phyloP scores from a whole-genome alignment of 1,140 invertebrate genomes.

The Drosophila orena region DNA sequence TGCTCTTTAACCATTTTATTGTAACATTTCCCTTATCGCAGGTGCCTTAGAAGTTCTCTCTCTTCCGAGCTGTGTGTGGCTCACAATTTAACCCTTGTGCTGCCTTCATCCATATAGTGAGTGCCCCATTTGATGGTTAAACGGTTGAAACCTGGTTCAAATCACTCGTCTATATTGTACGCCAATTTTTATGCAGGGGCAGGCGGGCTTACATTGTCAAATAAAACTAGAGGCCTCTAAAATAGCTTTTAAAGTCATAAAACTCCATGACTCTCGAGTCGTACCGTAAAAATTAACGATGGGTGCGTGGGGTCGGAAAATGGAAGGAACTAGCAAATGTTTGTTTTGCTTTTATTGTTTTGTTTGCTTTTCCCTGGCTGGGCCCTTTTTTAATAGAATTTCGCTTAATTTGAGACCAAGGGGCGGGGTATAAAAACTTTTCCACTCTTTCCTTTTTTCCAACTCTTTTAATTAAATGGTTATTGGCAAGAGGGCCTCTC shows the following conservation, averaged over 20 bases:
- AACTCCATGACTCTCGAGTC: conserved; percentile 77
- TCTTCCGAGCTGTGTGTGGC: conserved; percentile 40
- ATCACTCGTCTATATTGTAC: conserved; percentile 58
- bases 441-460: conserved; percentile 46
- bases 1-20: conserved; percentile 81
- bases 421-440: conserved; percentile 53
- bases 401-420: conserved; percentile 75
- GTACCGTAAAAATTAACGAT: conserved; percentile 78
- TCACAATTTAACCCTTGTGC: conserved; percentile 38
- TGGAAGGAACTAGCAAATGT: conserved; percentile 42
- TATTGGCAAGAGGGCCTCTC: conserved; percentile 53
- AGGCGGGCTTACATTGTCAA: conserved; percentile 64
- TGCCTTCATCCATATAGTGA: conserved; percentile 32
- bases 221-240: conserved; percentile 81
- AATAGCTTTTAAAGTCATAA: conserved; percentile 84
- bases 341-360: conserved; percentile 71
- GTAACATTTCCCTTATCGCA: conserved; percentile 73
- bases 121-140: conserved; percentile 47
- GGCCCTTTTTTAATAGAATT: conserved; percentile 77
- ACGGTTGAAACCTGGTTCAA: conserved; percentile 66
- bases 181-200: conserved; percentile 66
- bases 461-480: conserved; percentile 84
- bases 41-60: conserved; percentile 12
- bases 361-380: conserved; percentile 57
- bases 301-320: conserved; percentile 69